Evolutionary conservation across 1,140 invertebrate species (phyloP).

Genomic region (Leguminivora glycinivorella): DNA sequence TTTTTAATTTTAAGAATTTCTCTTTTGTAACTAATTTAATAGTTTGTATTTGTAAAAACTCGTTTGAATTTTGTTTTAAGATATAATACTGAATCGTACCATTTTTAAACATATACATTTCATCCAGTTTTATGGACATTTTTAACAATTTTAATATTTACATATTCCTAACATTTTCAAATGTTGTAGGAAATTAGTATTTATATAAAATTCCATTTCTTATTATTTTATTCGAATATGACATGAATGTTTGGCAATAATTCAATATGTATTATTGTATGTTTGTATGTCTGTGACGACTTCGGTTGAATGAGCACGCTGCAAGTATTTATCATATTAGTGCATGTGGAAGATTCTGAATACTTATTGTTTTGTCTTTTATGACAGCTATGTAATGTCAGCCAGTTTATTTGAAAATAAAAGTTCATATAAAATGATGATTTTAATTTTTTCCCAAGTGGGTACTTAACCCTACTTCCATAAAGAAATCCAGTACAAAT

Average conservation of each 20-base stretch:
- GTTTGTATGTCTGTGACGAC: neutral
- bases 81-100: conserved; percentile 4
- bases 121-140: conserved; percentile 15
- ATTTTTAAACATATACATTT: conserved; percentile 7
- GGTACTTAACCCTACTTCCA: neutral
- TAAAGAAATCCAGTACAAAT: no score
- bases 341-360: conserved; percentile 34
- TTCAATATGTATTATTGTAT: conserved; percentile 16
- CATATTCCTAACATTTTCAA: neutral
- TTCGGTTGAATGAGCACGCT: neutral
- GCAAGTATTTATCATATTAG: conserved; percentile 30
- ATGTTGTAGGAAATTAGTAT: neutral
- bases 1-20: conserved; percentile 31
- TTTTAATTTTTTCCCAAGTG: conserved; percentile 28
- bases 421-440: conserved; percentile 59
- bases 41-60: no score
- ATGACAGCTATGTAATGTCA: conserved; percentile 57
- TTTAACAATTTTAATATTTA: conserved; percentile 5
- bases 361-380: conserved; percentile 49
- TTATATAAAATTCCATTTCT: conserved; percentile 15
- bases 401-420: conserved; percentile 63
- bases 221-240: conserved; percentile 17
- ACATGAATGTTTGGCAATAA: conserved; percentile 26
- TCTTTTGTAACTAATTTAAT: conserved; percentile 30
- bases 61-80: no score